Percentiles rank a stretch among this genome's conserved stretches.
Conservation (phyloP, 2,113 vertebrate species). For the Petaurus breviceps region DNA sequence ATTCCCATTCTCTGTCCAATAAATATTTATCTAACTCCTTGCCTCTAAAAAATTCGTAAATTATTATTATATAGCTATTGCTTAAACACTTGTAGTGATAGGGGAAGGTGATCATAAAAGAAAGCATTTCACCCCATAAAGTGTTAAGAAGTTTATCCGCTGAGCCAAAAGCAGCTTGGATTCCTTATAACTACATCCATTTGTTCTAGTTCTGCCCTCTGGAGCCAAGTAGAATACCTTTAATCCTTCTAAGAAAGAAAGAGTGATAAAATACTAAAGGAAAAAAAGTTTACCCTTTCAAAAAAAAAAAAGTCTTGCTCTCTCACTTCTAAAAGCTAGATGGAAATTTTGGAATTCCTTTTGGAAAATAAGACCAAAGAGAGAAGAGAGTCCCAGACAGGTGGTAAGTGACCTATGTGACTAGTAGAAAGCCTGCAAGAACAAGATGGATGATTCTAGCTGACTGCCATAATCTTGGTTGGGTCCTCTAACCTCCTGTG, state of each 20-base stretch:
- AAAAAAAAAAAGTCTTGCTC: not conserved
- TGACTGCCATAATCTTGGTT: not conserved
- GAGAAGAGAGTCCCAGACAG: not conserved
- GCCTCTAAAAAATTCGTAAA: not conserved
- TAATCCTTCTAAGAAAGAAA: not conserved
- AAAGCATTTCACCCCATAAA: not conserved
- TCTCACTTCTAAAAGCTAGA: not conserved
- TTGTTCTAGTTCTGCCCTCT: not conserved
- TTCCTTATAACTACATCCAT: not conserved
- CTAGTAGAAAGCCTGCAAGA: not conserved
- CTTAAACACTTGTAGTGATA: not conserved
- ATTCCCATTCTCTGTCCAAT: not conserved
- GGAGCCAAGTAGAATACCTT: not conserved
- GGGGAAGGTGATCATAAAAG: not conserved
- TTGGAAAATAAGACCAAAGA: not conserved
- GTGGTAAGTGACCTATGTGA: not conserved
- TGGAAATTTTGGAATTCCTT: not conserved
- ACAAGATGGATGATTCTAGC: not conserved
- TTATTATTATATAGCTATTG: not conserved
- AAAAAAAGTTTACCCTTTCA: not conserved
- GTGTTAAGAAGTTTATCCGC: not conserved
- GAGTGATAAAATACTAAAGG: not conserved
- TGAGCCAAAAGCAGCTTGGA: not conserved
- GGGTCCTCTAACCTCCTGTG: not conserved
- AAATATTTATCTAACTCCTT: not conserved